Percentiles rank a stretch among this genome's conserved stretches.
These are phyloP conservation scores for Macrotrachela quadricornifera DNA, from an alignment of 1,140 invertebrate genomes.

Conservation along the genomic window DNA sequence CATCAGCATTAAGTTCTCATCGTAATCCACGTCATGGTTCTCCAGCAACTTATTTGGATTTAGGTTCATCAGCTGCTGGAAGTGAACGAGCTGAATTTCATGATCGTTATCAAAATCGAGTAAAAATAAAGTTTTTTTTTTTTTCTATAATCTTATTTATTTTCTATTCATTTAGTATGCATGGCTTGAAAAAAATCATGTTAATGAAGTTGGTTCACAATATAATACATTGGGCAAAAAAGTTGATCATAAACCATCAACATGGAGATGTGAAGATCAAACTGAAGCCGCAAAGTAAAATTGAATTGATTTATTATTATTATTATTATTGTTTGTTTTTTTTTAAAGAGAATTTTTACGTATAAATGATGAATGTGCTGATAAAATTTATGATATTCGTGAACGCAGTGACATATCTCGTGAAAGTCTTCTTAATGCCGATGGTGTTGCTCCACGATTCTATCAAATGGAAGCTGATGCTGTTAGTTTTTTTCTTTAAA, in stretches of 20 bases:
- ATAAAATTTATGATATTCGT: constrained; percentile 9
- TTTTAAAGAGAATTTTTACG: constrained; percentile 5
- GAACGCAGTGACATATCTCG: constrained; percentile 4
- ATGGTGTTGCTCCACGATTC: constrained; percentile 4
- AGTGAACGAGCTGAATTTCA: no score
- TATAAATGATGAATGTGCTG: constrained; percentile 9
- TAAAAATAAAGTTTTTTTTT: no score
- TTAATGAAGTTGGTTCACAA: constrained; percentile 8
- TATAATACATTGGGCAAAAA: neutral
- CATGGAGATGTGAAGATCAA: constrained; percentile 9
- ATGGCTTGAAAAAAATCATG: constrained; percentile 7
- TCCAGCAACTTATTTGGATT: no score
- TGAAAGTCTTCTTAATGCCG: constrained; percentile 1
- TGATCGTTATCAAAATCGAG: no score
- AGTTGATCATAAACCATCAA: constrained; percentile 6
- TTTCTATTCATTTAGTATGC: constrained; percentile 4
- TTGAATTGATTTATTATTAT: neutral
- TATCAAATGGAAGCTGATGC: constrained; percentile 6
- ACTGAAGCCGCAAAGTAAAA: constrained; percentile 7
- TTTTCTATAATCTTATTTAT: no score
- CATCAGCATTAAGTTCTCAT: no score
- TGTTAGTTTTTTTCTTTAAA: neutral
- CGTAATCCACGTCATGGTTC: no score
- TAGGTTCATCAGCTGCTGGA: no score
- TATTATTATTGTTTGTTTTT: neutral